Conservation (phyloP, 2,113 vertebrate species). For the Colaptes auratus region DNA sequence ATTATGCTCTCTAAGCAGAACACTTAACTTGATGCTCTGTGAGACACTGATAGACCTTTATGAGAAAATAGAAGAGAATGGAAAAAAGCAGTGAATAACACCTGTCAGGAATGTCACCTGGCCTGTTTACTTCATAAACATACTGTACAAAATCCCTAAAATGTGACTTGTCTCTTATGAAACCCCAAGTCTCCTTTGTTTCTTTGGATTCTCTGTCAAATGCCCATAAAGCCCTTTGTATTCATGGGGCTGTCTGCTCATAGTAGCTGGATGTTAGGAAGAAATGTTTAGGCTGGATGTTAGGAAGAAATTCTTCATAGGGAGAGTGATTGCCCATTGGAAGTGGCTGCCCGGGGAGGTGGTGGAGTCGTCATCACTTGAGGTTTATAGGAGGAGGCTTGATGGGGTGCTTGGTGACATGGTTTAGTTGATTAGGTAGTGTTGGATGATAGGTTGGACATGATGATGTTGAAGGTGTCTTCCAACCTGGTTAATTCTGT, state of each 20-base stretch:
- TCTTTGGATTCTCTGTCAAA: background rate
- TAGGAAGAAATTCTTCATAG: too few species aligned
- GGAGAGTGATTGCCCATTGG: too few species aligned
- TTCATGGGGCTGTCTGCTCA: background rate
- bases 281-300: too few species aligned
- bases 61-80: background rate
- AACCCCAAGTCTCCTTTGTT: background rate
- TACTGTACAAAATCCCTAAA: background rate
- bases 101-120: background rate
- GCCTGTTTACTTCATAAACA: background rate
- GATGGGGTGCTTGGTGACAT: too few species aligned
- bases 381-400: too few species aligned
- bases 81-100: background rate
- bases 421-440: too few species aligned
- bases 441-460: too few species aligned
- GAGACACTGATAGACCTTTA: background rate
- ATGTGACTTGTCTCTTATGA: background rate
- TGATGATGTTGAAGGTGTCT: too few species aligned
- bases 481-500: too few species aligned
- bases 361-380: too few species aligned
- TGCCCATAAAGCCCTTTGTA: background rate
- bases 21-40: background rate
- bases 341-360: too few species aligned
- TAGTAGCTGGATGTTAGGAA: too few species aligned
- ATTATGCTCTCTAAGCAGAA: background rate